Evolutionary conservation across 2,797 vertebrate species (phyloP).

Genomic region (Perodicticus potto): DNA sequence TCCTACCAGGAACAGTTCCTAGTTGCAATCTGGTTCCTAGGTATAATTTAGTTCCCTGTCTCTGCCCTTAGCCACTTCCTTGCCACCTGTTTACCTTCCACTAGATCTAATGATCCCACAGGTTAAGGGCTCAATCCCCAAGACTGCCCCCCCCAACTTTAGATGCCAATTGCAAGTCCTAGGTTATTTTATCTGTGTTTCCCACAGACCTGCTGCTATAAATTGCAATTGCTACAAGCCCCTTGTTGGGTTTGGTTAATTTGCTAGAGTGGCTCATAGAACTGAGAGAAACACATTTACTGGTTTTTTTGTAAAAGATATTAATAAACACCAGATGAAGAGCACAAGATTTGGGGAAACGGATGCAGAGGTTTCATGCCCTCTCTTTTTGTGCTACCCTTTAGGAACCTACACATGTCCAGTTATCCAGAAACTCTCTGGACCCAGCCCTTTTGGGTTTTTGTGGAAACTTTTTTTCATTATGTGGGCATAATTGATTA

Average conservation of each 20-base stretch:
- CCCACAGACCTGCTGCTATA: background rate
- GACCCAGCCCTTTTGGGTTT: background rate
- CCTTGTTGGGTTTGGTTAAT: background rate
- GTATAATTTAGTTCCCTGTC: no score
- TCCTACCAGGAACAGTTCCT: no score
- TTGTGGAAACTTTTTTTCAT: background rate
- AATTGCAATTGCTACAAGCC: background rate
- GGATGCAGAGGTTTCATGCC: background rate
- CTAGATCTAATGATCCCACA: background rate
- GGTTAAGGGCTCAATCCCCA: background rate
- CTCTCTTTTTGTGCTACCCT: background rate
- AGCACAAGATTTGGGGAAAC: background rate
- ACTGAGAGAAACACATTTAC: background rate
- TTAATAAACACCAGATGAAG: background rate
- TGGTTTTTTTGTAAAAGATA: background rate
- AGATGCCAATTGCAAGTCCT: background rate
- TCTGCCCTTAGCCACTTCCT: no score
- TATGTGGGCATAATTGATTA: background rate
- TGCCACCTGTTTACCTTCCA: no score
- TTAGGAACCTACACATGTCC: background rate
- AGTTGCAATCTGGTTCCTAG: no score
- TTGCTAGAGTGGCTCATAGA: background rate
- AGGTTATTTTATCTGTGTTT: background rate
- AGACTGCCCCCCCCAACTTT: background rate
- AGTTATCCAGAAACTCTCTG: background rate